These are phyloP conservation scores for Amblyteles armatorius DNA, from an alignment of 2,888 invertebrate species.

Conservation along the genomic window DNA sequence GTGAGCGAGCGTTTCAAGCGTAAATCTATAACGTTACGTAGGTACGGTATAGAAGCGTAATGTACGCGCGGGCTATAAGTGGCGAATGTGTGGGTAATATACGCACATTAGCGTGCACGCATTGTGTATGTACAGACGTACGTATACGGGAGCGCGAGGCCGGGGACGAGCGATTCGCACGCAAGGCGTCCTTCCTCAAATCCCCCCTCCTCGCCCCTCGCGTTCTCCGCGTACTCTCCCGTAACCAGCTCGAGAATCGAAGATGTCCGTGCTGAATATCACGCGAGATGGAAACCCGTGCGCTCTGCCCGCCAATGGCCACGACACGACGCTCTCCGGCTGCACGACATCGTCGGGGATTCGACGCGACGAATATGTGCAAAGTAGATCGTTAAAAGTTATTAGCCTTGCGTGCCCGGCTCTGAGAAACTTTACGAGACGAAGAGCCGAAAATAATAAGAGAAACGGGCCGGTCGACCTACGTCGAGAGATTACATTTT, in stretches of 20 bases:
- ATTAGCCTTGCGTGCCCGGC: not conserved
- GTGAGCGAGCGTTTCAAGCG: slow-evolving; percentile 34
- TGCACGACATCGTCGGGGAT: not conserved
- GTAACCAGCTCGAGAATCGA: slow-evolving; percentile 59
- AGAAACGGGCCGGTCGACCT: not conserved
- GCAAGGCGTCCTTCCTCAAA: slow-evolving; percentile 39
- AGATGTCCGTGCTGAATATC: slow-evolving; percentile 56
- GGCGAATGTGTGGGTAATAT: slow-evolving; percentile 17
- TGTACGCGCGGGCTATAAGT: slow-evolving; percentile 11
- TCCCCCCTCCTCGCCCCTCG: not conserved
- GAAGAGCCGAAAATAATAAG: not conserved
- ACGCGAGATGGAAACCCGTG: slow-evolving; percentile 43
- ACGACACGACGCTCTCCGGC: not conserved
- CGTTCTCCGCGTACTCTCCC: slow-evolving; percentile 40
- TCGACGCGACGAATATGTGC: not conserved
- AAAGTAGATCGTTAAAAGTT: not conserved
- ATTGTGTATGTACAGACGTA: slow-evolving; percentile 11
- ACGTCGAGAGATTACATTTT: too few species aligned
- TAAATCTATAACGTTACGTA: slow-evolving; percentile 29
- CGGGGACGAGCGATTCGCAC: slow-evolving; percentile 55
- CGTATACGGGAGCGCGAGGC: slow-evolving; percentile 50
- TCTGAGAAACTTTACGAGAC: not conserved
- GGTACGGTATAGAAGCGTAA: slow-evolving; percentile 17
- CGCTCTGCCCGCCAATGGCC: not conserved
- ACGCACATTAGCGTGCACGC: slow-evolving; percentile 27